These are phyloP conservation scores for Drosophila yooni DNA, from an alignment of 2,888 invertebrate species.

Conservation along the genomic window DNA sequence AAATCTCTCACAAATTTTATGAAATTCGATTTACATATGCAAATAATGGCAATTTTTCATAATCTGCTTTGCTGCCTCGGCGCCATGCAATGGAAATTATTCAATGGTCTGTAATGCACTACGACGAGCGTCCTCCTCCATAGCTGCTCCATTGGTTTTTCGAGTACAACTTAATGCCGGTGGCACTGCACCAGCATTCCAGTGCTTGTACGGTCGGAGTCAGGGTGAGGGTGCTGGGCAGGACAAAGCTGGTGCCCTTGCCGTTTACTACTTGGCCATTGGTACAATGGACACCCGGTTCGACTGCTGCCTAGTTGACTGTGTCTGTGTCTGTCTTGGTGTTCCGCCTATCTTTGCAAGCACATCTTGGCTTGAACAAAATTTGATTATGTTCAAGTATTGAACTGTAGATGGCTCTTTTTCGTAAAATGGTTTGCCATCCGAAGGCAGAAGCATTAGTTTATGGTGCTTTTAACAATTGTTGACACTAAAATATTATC, in stretches of 20 bases:
- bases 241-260: slow-evolving; percentile 18
- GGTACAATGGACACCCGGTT: slow-evolving; percentile 69
- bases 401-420: slow-evolving; percentile 70
- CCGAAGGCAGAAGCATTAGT: slow-evolving; percentile 68
- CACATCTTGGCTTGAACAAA: slow-evolving; percentile 52
- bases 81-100: slow-evolving; percentile 82
- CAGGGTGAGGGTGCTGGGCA: slow-evolving; percentile 3
- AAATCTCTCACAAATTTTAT: slow-evolving; percentile 81
- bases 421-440: slow-evolving; percentile 33
- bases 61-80: slow-evolving; percentile 75
- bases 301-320: slow-evolving; percentile 73
- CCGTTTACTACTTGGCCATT: slow-evolving; percentile 55
- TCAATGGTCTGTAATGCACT: slow-evolving; percentile 82
- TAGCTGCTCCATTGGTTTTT: slow-evolving; percentile 71
- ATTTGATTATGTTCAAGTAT: slow-evolving; percentile 79
- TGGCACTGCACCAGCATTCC: slow-evolving; percentile 7
- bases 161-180: slow-evolving; percentile 57
- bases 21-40: slow-evolving; percentile 84
- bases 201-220: background rate
- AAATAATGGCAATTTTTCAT: slow-evolving; percentile 85
- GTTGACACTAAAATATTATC: slow-evolving; percentile 84
- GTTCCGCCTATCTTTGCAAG: slow-evolving; percentile 23
- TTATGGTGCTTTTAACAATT: slow-evolving; percentile 83
- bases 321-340: slow-evolving; percentile 40
- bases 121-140: slow-evolving; percentile 43